phyloP scores from a whole-genome alignment of 2,797 vertebrate genomes.

The Oreochromis mossambicus region DNA sequence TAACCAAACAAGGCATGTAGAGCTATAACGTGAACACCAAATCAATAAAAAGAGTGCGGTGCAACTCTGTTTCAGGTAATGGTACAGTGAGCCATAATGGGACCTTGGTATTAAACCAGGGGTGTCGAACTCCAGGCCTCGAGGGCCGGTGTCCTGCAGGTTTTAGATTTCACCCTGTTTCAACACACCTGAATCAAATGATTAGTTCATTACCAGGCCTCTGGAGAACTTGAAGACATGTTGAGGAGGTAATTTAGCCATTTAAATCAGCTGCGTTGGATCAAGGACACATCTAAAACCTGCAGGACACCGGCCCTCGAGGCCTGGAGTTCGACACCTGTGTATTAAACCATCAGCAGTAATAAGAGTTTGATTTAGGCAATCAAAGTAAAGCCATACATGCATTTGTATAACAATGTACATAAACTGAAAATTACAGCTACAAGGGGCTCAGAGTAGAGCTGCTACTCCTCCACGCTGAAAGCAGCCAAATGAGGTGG shows the following conservation, averaged over 20 bases:
- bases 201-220: too few species aligned
- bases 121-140: too few species aligned
- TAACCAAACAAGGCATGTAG: not conserved
- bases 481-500: not conserved
- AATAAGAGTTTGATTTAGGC: not conserved
- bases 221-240: too few species aligned
- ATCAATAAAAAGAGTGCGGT: conserved; percentile 17
- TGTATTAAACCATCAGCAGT: not conserved
- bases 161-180: too few species aligned
- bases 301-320: too few species aligned
- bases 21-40: conserved; percentile 6
- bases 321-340: too few species aligned
- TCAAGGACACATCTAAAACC: too few species aligned
- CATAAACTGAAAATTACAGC: not conserved
- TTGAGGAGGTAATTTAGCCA: too few species aligned
- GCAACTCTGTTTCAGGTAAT: not conserved
- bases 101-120: not conserved
- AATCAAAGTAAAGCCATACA: not conserved
- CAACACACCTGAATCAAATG: too few species aligned
- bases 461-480: not conserved
- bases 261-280: too few species aligned
- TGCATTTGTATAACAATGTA: not conserved
- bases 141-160: too few species aligned
- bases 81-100: not conserved
- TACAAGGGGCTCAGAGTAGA: not conserved